Base-by-base conservation (phyloP, 2,888 invertebrate genomes). In the Tortricodes alternella region DNA sequence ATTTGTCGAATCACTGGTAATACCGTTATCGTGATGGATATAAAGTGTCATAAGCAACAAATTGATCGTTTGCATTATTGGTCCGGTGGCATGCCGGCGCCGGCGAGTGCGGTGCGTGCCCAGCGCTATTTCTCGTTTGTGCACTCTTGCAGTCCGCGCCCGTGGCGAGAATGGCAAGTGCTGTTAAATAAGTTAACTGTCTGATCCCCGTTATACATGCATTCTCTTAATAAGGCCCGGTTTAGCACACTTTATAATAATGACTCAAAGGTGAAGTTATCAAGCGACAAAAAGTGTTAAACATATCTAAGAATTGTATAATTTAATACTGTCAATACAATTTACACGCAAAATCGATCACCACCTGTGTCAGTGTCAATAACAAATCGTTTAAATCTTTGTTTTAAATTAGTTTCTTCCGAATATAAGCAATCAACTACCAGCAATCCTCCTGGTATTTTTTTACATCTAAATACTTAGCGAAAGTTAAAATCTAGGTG, bases 101-200 rank as follows among this genome's bases (percentile, higher is more conserved):
- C 16, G 43, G 29, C 59, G 9, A 19, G 44, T 58, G 52, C 63
- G 65, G 66, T 63, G 66, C 64, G 62, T 62, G 63, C 41, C 60
- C 67, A 63, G 64, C 65, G 68, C 72, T 74, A 77, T 77, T 85
- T 83, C 77, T 83, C 78, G 78, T 80, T 76, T 76, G 71, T 75
- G 75, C 65, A 67, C 72, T 34, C n/a, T 29, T n/a, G n/a, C n/a
- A n/a, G n/a, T n/a, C n/a, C n/a, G n/a, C n/a, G n/a, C n/a, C 29
- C 29, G 29, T 29, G 34, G 66, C 63, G 61, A 60, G 67, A 71
- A 71, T 68, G 62, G 68, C 64, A 63, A 65, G 65, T 64, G 65
- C 67, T 68, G 74, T 71, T 71, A 66, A 71, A 70, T 73, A 73
- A 70, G 70, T 62, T 77, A 71, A 78, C 80, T 74, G 82, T 81